These are phyloP conservation scores for Heliconius congener DNA, from an alignment of 1,140 invertebrate species.

Conservation along the genomic window DNA sequence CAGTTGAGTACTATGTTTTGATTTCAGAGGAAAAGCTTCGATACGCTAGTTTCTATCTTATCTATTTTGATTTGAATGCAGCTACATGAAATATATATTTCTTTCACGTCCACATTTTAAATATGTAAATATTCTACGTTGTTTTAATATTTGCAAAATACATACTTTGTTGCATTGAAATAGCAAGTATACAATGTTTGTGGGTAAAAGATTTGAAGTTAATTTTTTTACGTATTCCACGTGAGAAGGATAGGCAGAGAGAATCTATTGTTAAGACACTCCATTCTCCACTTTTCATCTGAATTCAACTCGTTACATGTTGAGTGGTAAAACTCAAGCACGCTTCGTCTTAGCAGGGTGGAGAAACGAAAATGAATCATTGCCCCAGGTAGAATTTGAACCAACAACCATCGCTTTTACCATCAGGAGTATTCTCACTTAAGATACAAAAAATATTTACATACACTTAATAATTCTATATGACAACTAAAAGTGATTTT, in stretches of 20 bases:
- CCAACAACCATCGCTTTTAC: background rate
- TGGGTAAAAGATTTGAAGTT: background rate
- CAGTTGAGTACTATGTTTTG: background rate
- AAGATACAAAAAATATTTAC: too few species aligned
- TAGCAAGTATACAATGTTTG: background rate
- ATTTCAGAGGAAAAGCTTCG: background rate
- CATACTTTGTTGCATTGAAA: background rate
- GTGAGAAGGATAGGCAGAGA: background rate
- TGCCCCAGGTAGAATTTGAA: too few species aligned
- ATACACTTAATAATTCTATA: too few species aligned
- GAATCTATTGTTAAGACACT: too few species aligned
- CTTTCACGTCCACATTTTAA: background rate
- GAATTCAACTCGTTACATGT: too few species aligned
- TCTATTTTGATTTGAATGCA: background rate
- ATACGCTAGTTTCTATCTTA: constrained; percentile 2
- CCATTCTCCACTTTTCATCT: too few species aligned
- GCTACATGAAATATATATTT: background rate
- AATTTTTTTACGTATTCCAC: background rate
- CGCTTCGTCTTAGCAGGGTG: too few species aligned
- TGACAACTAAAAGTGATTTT: too few species aligned
- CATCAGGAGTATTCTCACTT: too few species aligned
- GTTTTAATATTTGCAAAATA: background rate
- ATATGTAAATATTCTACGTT: background rate
- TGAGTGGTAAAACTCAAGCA: too few species aligned
- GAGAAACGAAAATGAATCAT: too few species aligned